Percentiles rank a stretch among this genome's conserved stretches.
Conservation (phyloP, 2,888 invertebrate species). For the Camponotus fellah region DNA sequence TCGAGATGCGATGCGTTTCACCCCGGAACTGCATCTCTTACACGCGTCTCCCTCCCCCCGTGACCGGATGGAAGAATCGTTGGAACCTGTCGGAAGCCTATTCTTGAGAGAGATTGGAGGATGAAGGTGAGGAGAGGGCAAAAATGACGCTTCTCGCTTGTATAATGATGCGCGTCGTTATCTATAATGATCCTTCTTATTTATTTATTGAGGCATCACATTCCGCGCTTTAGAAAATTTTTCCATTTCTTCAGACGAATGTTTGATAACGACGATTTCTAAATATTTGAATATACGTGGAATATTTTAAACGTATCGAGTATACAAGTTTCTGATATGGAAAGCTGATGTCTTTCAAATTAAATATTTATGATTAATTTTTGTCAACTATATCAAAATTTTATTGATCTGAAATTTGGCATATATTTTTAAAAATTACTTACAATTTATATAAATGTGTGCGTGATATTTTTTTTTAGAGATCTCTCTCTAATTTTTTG, state of each 20-base stretch:
- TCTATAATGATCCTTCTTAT: background rate
- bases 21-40: constrained; percentile 71
- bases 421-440: background rate
- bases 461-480: background rate
- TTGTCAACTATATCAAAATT: background rate
- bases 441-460: background rate
- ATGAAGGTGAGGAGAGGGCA: constrained; percentile 20
- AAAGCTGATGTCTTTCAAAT: background rate
- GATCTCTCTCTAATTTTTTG: background rate
- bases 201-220: constrained; percentile 19
- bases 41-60: constrained; percentile 9
- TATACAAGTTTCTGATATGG: background rate
- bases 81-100: constrained; percentile 36
- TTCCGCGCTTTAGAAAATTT: constrained; percentile 2
- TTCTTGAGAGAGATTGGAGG: background rate
- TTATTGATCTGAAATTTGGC: background rate
- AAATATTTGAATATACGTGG: constrained; percentile 19
- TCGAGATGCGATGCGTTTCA: constrained; percentile 44
- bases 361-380: background rate
- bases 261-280: background rate
- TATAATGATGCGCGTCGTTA: background rate
- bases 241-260: constrained; percentile 1
- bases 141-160: constrained; percentile 9
- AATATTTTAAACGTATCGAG: background rate
- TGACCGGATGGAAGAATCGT: constrained; percentile 49